These are phyloP conservation scores for Nymphalis io DNA, from an alignment of 1,140 invertebrate species.

Conservation along the genomic window DNA sequence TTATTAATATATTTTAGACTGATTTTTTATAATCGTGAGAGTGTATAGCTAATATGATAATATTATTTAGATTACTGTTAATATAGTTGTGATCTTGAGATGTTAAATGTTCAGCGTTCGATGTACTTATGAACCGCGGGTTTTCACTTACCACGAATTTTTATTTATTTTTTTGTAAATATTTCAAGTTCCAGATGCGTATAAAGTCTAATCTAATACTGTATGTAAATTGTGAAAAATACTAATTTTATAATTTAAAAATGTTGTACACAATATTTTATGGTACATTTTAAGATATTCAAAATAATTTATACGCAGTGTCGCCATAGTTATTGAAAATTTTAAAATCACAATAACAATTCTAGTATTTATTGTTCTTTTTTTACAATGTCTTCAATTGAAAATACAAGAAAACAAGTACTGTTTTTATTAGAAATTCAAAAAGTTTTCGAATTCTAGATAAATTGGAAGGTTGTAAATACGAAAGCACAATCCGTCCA, in stretches of 20 bases:
- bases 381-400: no score
- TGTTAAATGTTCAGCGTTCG: constrained; percentile 34
- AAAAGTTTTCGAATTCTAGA: background rate
- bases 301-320: no score
- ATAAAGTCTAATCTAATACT: background rate
- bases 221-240: background rate
- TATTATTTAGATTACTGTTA: constrained; percentile 40
- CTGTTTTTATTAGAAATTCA: no score
- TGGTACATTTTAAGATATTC: no score
- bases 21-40: constrained; percentile 74
- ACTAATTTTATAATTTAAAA: background rate
- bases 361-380: no score
- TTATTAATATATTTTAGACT: constrained; percentile 80
- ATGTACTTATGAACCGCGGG: constrained; percentile 55
- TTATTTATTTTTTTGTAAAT: constrained; percentile 20
- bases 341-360: no score
- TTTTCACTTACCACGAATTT: constrained; percentile 40
- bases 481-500: constrained; percentile 66
- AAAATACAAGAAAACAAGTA: no score
- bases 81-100: constrained; percentile 34
- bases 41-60: constrained; percentile 47
- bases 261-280: no score
- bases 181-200: background rate
- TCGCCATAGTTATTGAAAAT: no score
- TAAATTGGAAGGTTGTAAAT: constrained; percentile 7